These are phyloP conservation scores for Nomada ruficornis DNA, from an alignment of 2,888 invertebrate genomes.

Conservation along the genomic window DNA sequence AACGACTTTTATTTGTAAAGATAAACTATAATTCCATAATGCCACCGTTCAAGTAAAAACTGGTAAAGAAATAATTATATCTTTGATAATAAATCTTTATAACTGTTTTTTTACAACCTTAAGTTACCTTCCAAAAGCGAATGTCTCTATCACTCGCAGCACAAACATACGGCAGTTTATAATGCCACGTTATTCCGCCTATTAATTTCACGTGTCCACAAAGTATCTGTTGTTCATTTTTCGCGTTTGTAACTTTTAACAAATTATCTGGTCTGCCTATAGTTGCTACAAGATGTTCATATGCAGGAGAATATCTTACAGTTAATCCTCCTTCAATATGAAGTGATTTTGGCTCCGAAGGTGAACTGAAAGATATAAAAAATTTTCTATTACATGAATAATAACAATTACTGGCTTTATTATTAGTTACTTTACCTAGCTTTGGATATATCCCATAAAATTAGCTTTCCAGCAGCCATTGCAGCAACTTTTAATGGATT, in stretches of 20 bases:
- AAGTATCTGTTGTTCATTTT: constrained; percentile 86
- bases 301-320: constrained; percentile 87
- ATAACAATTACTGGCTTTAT: neutral
- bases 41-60: neutral
- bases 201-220: constrained; percentile 86
- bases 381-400: constrained; percentile 4
- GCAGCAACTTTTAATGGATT: constrained; percentile 88
- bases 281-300: constrained; percentile 88
- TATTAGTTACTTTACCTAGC: constrained; percentile 85
- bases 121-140: constrained; percentile 87
- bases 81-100: neutral
- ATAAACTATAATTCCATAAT: constrained; percentile 3
- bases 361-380: constrained; percentile 84
- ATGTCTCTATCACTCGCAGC: constrained; percentile 87
- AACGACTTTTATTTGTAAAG: constrained; percentile 40
- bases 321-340: constrained; percentile 88
- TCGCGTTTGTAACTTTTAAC: constrained; percentile 88
- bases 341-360: constrained; percentile 86
- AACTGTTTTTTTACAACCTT: constrained; percentile 71
- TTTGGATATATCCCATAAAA: constrained; percentile 89
- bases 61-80: constrained; percentile 4
- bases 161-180: constrained; percentile 87
- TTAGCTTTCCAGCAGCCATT: constrained; percentile 88
- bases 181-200: constrained; percentile 88
- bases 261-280: constrained; percentile 88